Evolutionary conservation across 2,113 vertebrate genomes (phyloP).

Genomic region (Aplodontia rufa): DNA sequence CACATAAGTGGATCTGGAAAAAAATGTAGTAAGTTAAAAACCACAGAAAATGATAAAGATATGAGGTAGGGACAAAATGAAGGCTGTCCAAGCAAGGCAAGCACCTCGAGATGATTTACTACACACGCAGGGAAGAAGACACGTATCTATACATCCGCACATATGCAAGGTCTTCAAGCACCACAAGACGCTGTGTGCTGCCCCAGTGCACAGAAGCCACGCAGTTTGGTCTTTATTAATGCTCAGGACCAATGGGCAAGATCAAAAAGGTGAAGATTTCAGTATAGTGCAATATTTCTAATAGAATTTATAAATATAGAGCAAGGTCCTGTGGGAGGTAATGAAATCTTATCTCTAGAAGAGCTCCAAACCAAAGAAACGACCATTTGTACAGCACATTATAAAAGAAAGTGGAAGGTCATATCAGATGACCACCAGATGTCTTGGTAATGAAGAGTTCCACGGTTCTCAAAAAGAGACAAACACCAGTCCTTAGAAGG

Average conservation of each 20-base stretch:
- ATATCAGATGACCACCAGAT: neutral
- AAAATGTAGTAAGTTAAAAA: neutral
- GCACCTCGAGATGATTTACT: neutral
- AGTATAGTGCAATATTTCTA: neutral
- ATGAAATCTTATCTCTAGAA: slow-evolving; percentile 47
- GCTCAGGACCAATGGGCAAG: neutral
- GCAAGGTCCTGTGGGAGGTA: slow-evolving; percentile 6
- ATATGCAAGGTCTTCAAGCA: neutral
- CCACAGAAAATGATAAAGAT: neutral
- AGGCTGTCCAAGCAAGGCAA: neutral
- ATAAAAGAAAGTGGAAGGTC: slow-evolving; percentile 33
- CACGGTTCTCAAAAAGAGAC: slow-evolving; percentile 24
- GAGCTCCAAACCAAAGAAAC: slow-evolving; percentile 55
- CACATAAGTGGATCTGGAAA: accelerated
- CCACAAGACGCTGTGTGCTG: neutral
- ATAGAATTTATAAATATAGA: slow-evolving; percentile 27
- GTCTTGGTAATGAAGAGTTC: slow-evolving; percentile 56
- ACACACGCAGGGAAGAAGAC: neutral
- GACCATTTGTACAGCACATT: slow-evolving; percentile 23
- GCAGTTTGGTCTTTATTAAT: neutral
- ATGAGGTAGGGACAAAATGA: neutral
- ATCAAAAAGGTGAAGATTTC: neutral
- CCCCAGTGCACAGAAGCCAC: neutral
- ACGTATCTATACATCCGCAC: no score
- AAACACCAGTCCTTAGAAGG: neutral